phyloP scores from a whole-genome alignment of 2,797 vertebrate species.

The Cygnus olor region DNA sequence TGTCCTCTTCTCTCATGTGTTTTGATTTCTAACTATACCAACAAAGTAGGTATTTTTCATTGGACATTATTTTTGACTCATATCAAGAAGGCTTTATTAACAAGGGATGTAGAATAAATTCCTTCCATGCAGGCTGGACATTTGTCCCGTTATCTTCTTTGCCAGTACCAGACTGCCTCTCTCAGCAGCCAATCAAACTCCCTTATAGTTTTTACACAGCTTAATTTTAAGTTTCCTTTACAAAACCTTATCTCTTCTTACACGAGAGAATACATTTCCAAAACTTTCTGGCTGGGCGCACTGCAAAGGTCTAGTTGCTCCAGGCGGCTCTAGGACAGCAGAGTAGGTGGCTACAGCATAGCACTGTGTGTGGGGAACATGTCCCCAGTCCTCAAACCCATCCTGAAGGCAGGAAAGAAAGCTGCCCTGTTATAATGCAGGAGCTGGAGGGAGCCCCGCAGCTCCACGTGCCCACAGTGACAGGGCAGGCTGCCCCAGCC shows the following conservation, averaged over 20 bases:
- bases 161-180: background rate
- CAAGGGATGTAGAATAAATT: background rate
- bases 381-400: background rate
- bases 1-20: background rate
- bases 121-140: background rate
- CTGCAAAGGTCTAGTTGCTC: background rate
- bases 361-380: background rate
- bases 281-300: background rate
- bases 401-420: background rate
- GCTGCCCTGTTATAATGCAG: background rate
- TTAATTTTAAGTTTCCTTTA: background rate
- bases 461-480: background rate
- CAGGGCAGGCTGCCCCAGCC: background rate
- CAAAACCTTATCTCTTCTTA: background rate
- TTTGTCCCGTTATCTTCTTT: background rate
- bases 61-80: background rate
- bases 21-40: background rate
- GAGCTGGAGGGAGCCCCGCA: background rate
- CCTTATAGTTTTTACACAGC: background rate
- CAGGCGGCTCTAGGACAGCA: background rate
- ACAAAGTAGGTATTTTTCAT: background rate
- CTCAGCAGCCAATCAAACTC: background rate
- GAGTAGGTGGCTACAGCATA: background rate
- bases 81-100: background rate
- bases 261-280: background rate